Evolutionary conservation across 2,113 vertebrate species (phyloP).

Genomic region (Nipponia nippon): DNA sequence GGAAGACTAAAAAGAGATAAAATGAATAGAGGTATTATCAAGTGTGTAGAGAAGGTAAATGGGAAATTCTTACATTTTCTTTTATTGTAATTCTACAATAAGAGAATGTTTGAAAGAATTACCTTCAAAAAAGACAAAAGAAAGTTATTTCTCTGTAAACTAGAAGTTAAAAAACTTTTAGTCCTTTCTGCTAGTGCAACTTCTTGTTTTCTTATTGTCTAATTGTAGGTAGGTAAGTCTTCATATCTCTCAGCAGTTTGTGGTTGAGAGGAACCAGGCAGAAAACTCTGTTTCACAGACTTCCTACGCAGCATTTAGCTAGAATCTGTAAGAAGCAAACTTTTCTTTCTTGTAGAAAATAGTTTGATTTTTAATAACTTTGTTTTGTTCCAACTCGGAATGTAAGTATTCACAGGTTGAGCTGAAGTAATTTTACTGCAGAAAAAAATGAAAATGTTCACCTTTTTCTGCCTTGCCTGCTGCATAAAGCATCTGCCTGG

Average conservation of each 20-base stretch:
- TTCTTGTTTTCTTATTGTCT: neutral
- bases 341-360: neutral
- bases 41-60: neutral
- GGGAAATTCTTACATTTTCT: neutral
- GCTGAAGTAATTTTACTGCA: neutral
- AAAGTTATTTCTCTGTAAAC: neutral
- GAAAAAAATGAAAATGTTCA: neutral
- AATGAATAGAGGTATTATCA: neutral
- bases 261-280: neutral
- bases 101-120: neutral
- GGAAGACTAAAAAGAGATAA: neutral
- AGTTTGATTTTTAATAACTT: neutral
- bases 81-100: neutral
- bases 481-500: neutral
- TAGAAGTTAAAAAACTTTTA: neutral
- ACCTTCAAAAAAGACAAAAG: neutral
- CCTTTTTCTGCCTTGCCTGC: neutral
- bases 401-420: neutral
- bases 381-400: neutral
- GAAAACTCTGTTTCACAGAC: neutral
- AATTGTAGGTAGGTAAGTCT: neutral
- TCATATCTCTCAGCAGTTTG: neutral
- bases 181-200: neutral
- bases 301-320: neutral
- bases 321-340: neutral